Evolutionary conservation across 2,888 invertebrate genomes (phyloP).

Genomic region (Balanococcus diminutus): DNA sequence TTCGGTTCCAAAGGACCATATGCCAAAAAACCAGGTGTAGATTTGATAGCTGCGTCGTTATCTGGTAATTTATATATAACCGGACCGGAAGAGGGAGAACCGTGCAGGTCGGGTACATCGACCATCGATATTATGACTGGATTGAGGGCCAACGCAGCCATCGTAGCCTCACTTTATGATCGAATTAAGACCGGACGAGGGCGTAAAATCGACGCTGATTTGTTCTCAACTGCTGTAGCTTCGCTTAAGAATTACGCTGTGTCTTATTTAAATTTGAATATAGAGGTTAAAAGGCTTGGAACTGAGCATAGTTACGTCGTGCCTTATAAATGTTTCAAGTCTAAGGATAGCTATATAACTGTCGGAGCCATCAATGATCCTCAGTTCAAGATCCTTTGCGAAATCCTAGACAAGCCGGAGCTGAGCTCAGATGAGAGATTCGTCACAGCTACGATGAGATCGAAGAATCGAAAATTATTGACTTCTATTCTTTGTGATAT

Average conservation of each 20-base stretch:
- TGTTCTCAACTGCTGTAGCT: slow-evolving; percentile 91
- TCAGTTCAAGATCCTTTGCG: slow-evolving; percentile 78
- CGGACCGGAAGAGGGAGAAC: slow-evolving; percentile 80
- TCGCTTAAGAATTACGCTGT: slow-evolving; percentile 86
- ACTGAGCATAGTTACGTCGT: slow-evolving; percentile 94
- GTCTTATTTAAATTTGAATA: slow-evolving; percentile 85
- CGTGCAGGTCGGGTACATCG: slow-evolving; percentile 91
- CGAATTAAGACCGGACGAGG: slow-evolving; percentile 78
- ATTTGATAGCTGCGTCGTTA: slow-evolving; percentile 91
- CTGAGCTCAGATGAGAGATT: slow-evolving; percentile 72
- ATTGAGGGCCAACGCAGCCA: slow-evolving; percentile 91
- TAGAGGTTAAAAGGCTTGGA: slow-evolving; percentile 71
- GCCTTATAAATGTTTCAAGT: slow-evolving; percentile 89
- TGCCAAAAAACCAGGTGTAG: slow-evolving; percentile 87
- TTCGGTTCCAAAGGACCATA: slow-evolving; percentile 90
- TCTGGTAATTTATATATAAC: slow-evolving; percentile 91
- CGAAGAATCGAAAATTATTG: slow-evolving; percentile 75
- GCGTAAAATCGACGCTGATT: slow-evolving; percentile 90
- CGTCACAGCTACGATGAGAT: slow-evolving; percentile 74
- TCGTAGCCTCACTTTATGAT: slow-evolving; percentile 86
- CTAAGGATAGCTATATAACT: slow-evolving; percentile 82
- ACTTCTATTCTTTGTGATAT: slow-evolving; percentile 68
- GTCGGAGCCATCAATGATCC: slow-evolving; percentile 85
- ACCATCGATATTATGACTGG: slow-evolving; percentile 93
- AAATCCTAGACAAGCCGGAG: slow-evolving; percentile 67